Evolutionary conservation across 2,113 vertebrate species (phyloP), one percentile per base, ranked within the genome.

Genomic region (Planiliza haematocheilus): DNA sequence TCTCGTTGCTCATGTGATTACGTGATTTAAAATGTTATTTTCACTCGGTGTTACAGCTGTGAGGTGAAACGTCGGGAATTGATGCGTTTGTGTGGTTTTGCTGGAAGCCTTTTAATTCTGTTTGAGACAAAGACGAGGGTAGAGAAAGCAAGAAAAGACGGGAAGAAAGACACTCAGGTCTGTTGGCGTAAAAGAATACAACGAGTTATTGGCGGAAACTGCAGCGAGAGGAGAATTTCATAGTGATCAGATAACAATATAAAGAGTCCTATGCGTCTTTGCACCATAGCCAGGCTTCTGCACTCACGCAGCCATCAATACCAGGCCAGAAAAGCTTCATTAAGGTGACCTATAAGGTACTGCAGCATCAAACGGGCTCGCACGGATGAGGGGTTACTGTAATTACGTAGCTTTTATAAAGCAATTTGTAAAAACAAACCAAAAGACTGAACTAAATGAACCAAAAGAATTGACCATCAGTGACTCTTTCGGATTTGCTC

Each of bases 1-100:
- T 74, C 67, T 46, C 66, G 52, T 61, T 38, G 53, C 61, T 72
- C 24, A 7, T 81, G 14, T 38, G 38, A 89, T 70, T 53, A 64
- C 24, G 55, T 52, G 21, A 81, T 77, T 62, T 60, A 4, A 82
- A 49, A 70, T 45, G 48, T 37, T 24, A 34, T 60, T 85, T 81
- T 41, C 55, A 67, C 37, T 43, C 14, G n/a, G 34, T 64, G 37
- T 65, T 75, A 50, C 62, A 21, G 65, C 48, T 77, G 2, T 16
- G n/a, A 8, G n/a, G 59, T 34, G 67, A 77, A 60, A 34, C 7
- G 68, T 20, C 3, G 14, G n/a, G 71, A 56, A 70, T 13, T 10
- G 24, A 56, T 39, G 51, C 37, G 37, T 69, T 74, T 36, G 20
- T 73, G 21, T 12, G 4, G 62, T 63, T 82, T 62, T 21, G 0